These are phyloP conservation scores for Lasiurus cinereus DNA, from an alignment of 2,113 vertebrate species.

Conservation along the genomic window DNA sequence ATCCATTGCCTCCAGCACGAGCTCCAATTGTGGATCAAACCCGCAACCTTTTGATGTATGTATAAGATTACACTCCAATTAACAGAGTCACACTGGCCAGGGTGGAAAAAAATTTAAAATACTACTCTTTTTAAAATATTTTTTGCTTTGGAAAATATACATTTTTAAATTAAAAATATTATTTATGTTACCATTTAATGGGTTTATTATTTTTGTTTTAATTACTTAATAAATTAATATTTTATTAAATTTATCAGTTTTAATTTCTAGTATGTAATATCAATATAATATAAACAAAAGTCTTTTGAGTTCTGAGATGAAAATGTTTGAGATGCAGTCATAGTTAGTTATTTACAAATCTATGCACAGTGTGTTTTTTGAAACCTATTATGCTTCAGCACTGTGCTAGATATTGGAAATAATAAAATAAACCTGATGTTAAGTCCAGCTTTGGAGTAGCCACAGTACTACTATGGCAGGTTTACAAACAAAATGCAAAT, in stretches of 20 bases:
- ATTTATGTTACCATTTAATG: neutral
- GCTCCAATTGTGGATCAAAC: no score
- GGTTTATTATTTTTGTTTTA: constrained; percentile 3
- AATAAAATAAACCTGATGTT: neutral
- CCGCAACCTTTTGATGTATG: neutral
- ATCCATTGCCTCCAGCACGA: neutral
- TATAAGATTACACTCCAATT: neutral
- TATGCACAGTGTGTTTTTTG: neutral
- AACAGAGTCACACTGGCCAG: neutral
- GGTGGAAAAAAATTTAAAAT: neutral
- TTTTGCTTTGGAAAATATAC: neutral
- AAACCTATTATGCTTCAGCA: neutral
- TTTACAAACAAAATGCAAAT: constrained; percentile 6
- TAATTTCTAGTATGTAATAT: neutral
- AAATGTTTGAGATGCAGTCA: neutral
- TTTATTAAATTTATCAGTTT: neutral
- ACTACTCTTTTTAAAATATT: neutral
- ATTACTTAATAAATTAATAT: constrained; percentile 2
- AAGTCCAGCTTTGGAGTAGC: neutral
- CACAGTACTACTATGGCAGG: neutral
- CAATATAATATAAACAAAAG: neutral
- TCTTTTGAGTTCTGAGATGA: neutral
- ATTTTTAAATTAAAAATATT: neutral
- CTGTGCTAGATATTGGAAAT: neutral
- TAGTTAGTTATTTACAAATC: neutral